Evolutionary conservation across 2,797 vertebrate species (phyloP), one percentile per base, ranked within the genome.

Genomic region (Sebastes variabilis): DNA sequence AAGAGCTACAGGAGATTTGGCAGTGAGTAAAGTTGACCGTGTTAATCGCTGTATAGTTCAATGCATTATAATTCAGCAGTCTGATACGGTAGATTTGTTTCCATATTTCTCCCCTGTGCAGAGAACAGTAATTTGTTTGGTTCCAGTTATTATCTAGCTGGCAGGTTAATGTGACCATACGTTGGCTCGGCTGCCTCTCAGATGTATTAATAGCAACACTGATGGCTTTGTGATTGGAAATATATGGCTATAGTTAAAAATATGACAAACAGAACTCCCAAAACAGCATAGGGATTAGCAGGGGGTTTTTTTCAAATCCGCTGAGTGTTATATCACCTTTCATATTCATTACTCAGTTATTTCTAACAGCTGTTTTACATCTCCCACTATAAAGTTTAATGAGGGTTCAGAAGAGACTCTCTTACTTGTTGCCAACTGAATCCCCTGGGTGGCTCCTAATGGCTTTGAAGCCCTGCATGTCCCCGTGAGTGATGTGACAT

Each of bases 351-450:
- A 22, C 27, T 71, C n/a, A 16, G 24, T 77, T 68, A 76, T 74
- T 78, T 70, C 56, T 64, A 82, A 70, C 67, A 72, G 66, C 60
- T 79, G 60, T 71, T 79, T 80, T 68, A 69, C 68, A 59, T 77
- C 30, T 58, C 30, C 60, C 42, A 58, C 55, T 59, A 83, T 68
- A 64, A 71, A 58, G 14, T 75, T 69, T 64, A 80, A 79, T 36
- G 61, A 13, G 1, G 3, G 14, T 66, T 88, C 65, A 79, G 36
- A 82, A 60, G 55, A 81, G 66, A 73, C 36, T 68, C 71, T 78
- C 71, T 87, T 24, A 62, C 76, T 76, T 80, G 84, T 82, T 88
- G 78, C 81, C 75, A 88, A 16, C 52, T 34, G 16, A 81, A 73
- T 75, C 83, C 54, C 83, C 16, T 16, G 18, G 64, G 78, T 72